A percentile compares a stretch with the other conserved stretches of the same genome.
Conservation (phyloP, 2,797 vertebrate species). For the Halcyon smyrnensis region DNA sequence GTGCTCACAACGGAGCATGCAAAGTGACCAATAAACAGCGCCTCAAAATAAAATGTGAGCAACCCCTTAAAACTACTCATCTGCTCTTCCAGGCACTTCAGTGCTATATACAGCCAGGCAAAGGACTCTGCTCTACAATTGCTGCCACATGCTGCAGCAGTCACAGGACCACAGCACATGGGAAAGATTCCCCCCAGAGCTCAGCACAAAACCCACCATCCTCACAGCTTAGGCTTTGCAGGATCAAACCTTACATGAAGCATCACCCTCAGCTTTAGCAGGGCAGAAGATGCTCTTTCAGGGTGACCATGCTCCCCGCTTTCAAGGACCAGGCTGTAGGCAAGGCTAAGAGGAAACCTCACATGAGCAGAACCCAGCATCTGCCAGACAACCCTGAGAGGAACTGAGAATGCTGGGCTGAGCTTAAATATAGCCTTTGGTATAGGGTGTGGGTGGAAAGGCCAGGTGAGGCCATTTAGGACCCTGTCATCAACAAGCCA, state of each 20-base stretch:
- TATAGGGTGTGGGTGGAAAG: not conserved
- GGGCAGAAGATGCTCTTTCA: not conserved
- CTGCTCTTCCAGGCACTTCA: not conserved
- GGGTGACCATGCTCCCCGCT: accelerated
- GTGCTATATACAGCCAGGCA: not conserved
- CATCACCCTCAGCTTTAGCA: accelerated
- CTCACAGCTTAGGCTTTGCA: accelerated
- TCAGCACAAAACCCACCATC: not conserved
- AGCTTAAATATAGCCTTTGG: not conserved
- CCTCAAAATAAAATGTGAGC: not conserved
- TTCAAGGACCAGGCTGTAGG: not conserved
- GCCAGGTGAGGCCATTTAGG: not conserved
- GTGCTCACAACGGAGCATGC: not conserved
- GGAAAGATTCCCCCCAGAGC: no score
- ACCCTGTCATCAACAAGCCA: not conserved
- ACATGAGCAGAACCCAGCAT: accelerated
- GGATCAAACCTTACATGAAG: not conserved
- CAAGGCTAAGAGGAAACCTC: not conserved
- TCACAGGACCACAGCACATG: not conserved
- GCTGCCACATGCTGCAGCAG: not conserved
- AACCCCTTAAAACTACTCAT: not conserved
- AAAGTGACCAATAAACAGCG: not conserved
- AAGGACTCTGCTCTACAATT: not conserved
- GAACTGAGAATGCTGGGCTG: accelerated
- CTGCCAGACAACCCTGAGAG: accelerated